Base-by-base conservation (phyloP, 2,888 invertebrate genomes). In the Xylota sylvarum region DNA sequence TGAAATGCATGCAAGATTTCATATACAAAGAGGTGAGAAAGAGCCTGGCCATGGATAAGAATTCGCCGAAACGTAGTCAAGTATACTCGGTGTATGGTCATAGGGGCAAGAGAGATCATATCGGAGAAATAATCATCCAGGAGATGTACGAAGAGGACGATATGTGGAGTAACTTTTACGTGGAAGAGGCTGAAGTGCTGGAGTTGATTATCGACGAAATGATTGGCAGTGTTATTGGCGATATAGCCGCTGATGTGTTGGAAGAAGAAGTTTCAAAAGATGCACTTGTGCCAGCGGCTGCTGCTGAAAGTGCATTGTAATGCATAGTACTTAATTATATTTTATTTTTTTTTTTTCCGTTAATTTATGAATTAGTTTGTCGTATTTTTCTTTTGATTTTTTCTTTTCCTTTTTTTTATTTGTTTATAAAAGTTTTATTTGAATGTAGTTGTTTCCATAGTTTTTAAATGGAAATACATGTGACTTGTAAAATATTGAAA, bases 111-210 rank as follows among this genome's bases (percentile, higher is more conserved):
- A 92, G 95, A 52, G 96, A 96, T 90, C 94, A 95, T 87, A 95
- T 96, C 2, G 96, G 96, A 90, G 95, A 95, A 89, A 93, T 96
- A 76, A 92, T 96, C 73, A 94, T 96, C 35, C 93, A 94, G 76
- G 96, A 96, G 91, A 94, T 95, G 64, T 95, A 94, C 88, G 94
- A 94, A 65, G 96, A 96, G 89, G 96, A 96, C 90, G 93, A 94
- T 12, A 94, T 95, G 88, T 97, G 96, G 96, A 95, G 95, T 0
- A 95, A 95, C 90, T 96, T 95, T 90, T 95, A 96, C 90, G 92
- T 94, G 60, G 96, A 96, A 89, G 96, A 96, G 90, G 92, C 94
- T 19, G 93, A 94, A 43, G 95, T 96, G 23, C 95, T 96, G 89
- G 94, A 94, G 89, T 93, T 94, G 89, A 89, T 91, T 60, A 93